These are phyloP conservation scores for Coptodon bakossiorum DNA, from an alignment of 2,113 vertebrate genomes.

Conservation along the genomic window DNA sequence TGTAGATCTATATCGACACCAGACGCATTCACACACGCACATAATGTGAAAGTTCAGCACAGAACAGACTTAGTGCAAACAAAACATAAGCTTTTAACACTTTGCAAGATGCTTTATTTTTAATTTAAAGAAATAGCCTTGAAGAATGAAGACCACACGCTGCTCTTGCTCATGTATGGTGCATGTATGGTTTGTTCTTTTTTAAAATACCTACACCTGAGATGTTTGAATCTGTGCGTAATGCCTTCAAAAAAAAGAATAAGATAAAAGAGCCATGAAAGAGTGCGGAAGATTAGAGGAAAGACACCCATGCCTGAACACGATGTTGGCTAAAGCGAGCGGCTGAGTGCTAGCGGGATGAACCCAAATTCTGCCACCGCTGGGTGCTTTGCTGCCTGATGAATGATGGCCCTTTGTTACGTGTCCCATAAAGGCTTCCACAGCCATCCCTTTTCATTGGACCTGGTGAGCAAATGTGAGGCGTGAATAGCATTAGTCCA, in stretches of 20 bases:
- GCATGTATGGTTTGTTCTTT: background rate
- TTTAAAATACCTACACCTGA: background rate
- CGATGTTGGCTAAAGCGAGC: background rate
- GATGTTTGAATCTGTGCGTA: background rate
- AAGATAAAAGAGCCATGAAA: background rate
- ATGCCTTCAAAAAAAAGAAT: background rate
- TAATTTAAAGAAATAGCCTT: background rate
- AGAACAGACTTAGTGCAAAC: background rate
- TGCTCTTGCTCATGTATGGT: background rate
- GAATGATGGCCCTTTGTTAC: conserved; percentile 66
- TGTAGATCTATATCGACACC: conserved; percentile 46
- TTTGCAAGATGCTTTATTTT: background rate
- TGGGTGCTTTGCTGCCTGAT: conserved; percentile 34
- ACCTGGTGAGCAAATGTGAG: conserved; percentile 61
- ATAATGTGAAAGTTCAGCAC: background rate
- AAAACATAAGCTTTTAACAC: background rate
- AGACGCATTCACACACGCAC: background rate
- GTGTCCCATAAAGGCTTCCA: conserved; percentile 47
- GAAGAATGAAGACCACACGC: background rate
- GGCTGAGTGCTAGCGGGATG: background rate
- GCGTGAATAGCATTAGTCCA: conserved; percentile 70
- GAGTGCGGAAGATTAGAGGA: background rate
- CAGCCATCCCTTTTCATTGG: conserved; percentile 51
- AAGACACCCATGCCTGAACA: background rate
- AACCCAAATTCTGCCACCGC: background rate